phyloP scores from a whole-genome alignment of 1,140 invertebrate species.

The Drosophila biarmipes region DNA sequence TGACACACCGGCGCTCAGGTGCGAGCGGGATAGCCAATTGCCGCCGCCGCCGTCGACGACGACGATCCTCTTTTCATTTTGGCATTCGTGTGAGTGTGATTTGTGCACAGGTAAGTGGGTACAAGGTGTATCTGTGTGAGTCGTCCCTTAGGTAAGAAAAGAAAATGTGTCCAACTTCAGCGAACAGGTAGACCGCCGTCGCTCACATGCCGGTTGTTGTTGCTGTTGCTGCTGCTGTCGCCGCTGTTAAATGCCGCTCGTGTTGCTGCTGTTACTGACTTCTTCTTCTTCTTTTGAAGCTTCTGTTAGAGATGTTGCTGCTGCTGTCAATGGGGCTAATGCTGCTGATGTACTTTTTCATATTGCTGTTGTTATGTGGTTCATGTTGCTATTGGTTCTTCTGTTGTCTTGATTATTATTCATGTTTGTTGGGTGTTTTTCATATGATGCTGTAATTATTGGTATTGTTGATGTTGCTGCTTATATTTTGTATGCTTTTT shows the following conservation, averaged over 20 bases:
- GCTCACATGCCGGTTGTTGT: constrained; percentile 49
- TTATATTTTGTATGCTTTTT: background rate
- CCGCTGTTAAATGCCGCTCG: constrained; percentile 13
- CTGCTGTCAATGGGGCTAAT: background rate
- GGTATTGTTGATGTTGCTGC: too few relatives aligned
- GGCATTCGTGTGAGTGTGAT: constrained; percentile 18
- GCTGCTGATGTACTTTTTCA: constrained; percentile 5
- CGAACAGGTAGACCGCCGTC: constrained; percentile 70
- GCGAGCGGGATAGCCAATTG: constrained; percentile 21
- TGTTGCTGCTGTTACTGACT: constrained; percentile 12
- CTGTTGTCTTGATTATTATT: background rate
- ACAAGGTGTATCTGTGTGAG: constrained; percentile 16
- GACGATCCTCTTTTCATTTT: constrained; percentile 37
- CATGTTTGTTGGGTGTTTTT: background rate
- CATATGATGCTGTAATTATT: background rate
- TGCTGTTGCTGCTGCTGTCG: constrained; percentile 20
- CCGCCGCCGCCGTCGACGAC: background rate
- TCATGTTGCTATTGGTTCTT: background rate
- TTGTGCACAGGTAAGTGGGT: constrained; percentile 51
- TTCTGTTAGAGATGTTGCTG: background rate
- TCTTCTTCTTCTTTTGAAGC: background rate
- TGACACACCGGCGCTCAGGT: constrained; percentile 60
- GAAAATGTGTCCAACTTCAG: constrained; percentile 76
- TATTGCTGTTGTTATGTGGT: background rate
- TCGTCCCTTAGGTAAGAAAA: constrained; percentile 78